Percentiles rank a stretch among this genome's conserved stretches.
These are phyloP conservation scores for Embidobia sp. DNA, from an alignment of 2,888 invertebrate species.

Conservation along the genomic window DNA sequence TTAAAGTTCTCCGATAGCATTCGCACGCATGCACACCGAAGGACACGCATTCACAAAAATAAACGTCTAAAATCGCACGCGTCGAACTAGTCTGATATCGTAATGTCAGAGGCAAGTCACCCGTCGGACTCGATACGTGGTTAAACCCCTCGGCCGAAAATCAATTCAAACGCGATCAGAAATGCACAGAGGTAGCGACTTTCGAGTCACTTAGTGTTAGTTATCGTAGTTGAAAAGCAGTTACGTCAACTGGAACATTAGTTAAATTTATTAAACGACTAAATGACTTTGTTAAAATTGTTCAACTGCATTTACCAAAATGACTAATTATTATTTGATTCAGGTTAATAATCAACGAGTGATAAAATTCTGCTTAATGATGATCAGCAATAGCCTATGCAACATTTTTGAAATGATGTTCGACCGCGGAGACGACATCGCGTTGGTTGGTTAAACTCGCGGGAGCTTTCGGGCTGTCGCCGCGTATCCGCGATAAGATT, in stretches of 20 bases:
- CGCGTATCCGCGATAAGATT: conserved; percentile 49
- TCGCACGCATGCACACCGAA: conserved; percentile 65
- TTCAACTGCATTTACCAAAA: too few species aligned
- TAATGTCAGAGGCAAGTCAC: conserved; percentile 49
- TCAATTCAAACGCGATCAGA: conserved; percentile 5
- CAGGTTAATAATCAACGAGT: too few species aligned
- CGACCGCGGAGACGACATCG: conserved; percentile 26
- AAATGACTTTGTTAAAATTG: too few species aligned
- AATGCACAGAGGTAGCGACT: too few species aligned
- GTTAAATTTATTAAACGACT: too few species aligned
- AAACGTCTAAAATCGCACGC: conserved; percentile 72
- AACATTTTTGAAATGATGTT: too few species aligned
- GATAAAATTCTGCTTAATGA: too few species aligned
- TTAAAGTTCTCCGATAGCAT: conserved; percentile 43
- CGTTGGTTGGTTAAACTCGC: conserved; percentile 51
- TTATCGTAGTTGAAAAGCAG: too few species aligned
- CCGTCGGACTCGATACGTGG: conserved; percentile 36
- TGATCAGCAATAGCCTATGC: too few species aligned
- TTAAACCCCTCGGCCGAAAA: conserved; percentile 1
- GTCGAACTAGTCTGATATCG: conserved; percentile 54
- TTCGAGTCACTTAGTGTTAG: too few species aligned
- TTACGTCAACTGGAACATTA: background rate
- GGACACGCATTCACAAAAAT: conserved; percentile 72
- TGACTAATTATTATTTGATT: too few species aligned
- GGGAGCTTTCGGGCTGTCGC: conserved; percentile 46